Evolutionary conservation across 2,888 invertebrate species (phyloP).

Genomic region (Athalia circularis): DNA sequence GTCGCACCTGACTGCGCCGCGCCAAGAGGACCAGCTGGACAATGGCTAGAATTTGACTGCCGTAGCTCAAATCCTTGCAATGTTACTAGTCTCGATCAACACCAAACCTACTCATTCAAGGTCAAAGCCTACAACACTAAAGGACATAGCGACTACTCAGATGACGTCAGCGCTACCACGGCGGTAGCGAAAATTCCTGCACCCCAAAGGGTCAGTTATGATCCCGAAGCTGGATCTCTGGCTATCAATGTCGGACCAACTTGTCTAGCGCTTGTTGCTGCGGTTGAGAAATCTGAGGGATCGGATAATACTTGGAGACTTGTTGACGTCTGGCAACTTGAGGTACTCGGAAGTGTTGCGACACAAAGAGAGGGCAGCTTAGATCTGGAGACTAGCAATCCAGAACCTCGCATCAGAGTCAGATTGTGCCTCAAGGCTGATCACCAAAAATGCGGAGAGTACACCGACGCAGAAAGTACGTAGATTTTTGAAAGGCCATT

Average conservation of each 20-base stretch:
- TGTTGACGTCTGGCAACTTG: constrained; percentile 83
- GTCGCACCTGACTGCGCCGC: constrained; percentile 79
- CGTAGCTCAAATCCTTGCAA: constrained; percentile 91
- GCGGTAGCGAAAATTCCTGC: constrained; percentile 89
- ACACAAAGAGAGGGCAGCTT: constrained; percentile 84
- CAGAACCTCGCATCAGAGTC: constrained; percentile 83
- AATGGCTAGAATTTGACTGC: constrained; percentile 91
- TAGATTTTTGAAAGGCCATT: not conserved
- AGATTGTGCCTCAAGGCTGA: constrained; percentile 89
- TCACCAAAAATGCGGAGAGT: constrained; percentile 89
- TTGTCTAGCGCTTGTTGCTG: constrained; percentile 85
- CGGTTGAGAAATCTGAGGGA: constrained; percentile 83
- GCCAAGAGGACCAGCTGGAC: constrained; percentile 77
- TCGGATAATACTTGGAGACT: constrained; percentile 80
- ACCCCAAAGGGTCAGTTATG: constrained; percentile 88
- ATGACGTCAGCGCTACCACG: constrained; percentile 87
- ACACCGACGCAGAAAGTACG: constrained; percentile 90
- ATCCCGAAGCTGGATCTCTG: constrained; percentile 84
- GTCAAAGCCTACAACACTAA: constrained; percentile 93
- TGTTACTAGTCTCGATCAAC: constrained; percentile 89
- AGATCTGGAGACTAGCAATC: constrained; percentile 77
- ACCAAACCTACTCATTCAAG: constrained; percentile 91
- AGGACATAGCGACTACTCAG: constrained; percentile 91
- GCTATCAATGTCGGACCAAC: constrained; percentile 89
- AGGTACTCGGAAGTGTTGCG: constrained; percentile 82